Base-by-base conservation (phyloP, 2,888 invertebrate species). In the Idaea biselata region DNA sequence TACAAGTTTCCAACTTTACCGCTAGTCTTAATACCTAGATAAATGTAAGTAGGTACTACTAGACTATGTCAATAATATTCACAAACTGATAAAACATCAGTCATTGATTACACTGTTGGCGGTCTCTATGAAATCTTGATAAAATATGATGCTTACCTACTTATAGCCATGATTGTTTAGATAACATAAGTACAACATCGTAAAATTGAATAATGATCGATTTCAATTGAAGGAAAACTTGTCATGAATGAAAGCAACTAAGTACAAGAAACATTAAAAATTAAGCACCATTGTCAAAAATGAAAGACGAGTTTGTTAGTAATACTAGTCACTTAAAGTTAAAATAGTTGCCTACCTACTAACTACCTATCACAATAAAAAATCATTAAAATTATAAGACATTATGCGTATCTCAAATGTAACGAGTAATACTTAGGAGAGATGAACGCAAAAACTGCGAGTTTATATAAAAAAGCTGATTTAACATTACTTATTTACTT, bases 301-400 rank as follows among this genome's bases (percentile, higher is more conserved):
- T 58, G 62, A 60, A 65, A 64, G 67, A 71, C 68, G 67, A 72
- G 74, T 65, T 72, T 71, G 67, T 68, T 72, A 66, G 63, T 63
- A 67, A 75, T 73, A 61, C 70, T 68, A 74, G 72, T 71, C 71
- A 72, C 44, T 44, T 44, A 44, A 44, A 44, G 44, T 44, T 44
- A 33, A 33, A 33, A 33, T 33, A 33, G 11, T 73, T 73, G 73
- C 69, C 61, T 62, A 65, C 63, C 68, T 67, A 69, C 65, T 71
- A 68, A 65, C 68, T 69, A 74, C 66, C 58, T 66, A 63, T 62
- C 32, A 67, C 63, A 58, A 70, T 55, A 62, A 61, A 68, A n/a
- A 67, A 68, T 63, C 6, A 63, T 71, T 64, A 61, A 32, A 62
- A 44, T n/a, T 16, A 58, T 25, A 25, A 14, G 44, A 44, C 14